Evolutionary conservation across 2,113 vertebrate species (phyloP).

Genomic region (Cheilinus undulatus): DNA sequence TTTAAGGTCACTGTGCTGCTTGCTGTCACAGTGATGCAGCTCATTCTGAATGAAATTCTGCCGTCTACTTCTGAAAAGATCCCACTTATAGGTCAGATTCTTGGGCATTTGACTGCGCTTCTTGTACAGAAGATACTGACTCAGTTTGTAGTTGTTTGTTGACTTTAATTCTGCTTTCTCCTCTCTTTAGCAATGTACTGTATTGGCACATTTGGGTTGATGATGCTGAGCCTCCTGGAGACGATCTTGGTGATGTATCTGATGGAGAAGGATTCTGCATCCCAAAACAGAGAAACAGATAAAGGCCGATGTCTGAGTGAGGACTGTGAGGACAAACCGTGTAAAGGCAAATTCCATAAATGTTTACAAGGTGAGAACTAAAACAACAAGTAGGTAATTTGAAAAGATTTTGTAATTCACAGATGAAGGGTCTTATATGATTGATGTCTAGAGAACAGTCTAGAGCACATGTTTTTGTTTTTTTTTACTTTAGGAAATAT

Average conservation of each 20-base stretch:
- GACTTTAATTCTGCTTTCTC: background rate
- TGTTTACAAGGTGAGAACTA: slow-evolving; percentile 16
- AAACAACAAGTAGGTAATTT: no score
- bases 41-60: slow-evolving; percentile 80
- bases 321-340: background rate
- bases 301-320: background rate
- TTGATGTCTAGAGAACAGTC: no score
- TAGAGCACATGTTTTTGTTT: no score
- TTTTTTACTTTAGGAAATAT: no score
- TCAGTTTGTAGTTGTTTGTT: no score
- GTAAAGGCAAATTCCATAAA: background rate
- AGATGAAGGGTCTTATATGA: no score
- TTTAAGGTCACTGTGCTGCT: slow-evolving; percentile 80
- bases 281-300: background rate
- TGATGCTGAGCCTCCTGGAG: slow-evolving; percentile 84
- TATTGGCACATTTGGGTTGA: slow-evolving; percentile 81
- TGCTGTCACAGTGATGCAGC: slow-evolving; percentile 79
- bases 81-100: slow-evolving; percentile 74
- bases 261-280: slow-evolving; percentile 52
- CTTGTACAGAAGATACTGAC: no score
- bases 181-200: slow-evolving; percentile 57
- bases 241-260: slow-evolving; percentile 79
- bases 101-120: no score
- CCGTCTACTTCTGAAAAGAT: slow-evolving; percentile 70
- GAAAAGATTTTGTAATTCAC: no score